phyloP scores from a whole-genome alignment of 2,888 invertebrate genomes.

The Netelia virgata region DNA sequence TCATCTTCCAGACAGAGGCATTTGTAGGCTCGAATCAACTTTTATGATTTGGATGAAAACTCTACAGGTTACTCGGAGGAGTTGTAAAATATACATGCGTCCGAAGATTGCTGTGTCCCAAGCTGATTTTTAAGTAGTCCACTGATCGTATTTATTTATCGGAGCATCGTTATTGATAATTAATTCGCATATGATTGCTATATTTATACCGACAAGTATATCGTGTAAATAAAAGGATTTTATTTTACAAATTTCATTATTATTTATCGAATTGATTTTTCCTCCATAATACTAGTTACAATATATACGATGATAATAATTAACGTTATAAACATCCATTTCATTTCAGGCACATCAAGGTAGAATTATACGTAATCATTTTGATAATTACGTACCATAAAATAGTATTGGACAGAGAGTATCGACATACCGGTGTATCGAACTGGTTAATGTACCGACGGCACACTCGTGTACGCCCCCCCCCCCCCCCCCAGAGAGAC shows the following conservation, averaged over 20 bases:
- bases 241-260: constrained; percentile 72
- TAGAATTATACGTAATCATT: constrained; percentile 59
- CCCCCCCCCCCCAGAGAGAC: constrained; percentile 60
- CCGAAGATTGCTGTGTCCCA: constrained; percentile 1
- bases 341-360: constrained; percentile 61
- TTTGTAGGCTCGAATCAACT: background rate
- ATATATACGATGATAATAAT: constrained; percentile 4
- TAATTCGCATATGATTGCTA: constrained; percentile 36
- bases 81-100: constrained; percentile 26
- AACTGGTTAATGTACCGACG: constrained; percentile 49
- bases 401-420: constrained; percentile 73
- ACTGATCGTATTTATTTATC: constrained; percentile 52
- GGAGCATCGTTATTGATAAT: constrained; percentile 37
- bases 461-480: constrained; percentile 31
- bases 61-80: constrained; percentile 23
- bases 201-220: constrained; percentile 70
- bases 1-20: constrained; percentile 21
- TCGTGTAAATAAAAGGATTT: constrained; percentile 78
- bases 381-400: constrained; percentile 43
- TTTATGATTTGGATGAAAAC: constrained; percentile 20
- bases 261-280: constrained; percentile 27
- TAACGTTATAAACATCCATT: constrained; percentile 47
- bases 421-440: constrained; percentile 42
- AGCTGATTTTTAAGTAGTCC: constrained; percentile 29
- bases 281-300: constrained; percentile 22